Conservation (phyloP, 2,888 invertebrate species). For the Tanypteryx hageni region DNA sequence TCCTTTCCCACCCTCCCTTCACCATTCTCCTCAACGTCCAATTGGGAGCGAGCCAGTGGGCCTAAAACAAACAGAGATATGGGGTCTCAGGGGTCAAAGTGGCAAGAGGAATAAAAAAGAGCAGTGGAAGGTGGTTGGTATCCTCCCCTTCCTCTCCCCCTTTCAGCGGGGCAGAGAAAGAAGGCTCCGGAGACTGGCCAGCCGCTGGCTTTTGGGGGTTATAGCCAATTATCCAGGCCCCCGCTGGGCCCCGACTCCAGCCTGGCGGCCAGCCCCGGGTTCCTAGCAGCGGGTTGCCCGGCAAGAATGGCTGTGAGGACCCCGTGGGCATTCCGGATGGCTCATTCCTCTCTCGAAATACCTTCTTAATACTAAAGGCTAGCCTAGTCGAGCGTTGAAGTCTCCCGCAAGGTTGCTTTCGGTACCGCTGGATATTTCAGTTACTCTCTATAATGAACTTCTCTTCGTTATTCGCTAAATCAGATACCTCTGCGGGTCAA, state of each 20-base stretch:
- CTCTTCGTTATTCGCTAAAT: not conserved
- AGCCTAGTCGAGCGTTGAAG: slow-evolving; percentile 32
- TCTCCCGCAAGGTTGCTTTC: slow-evolving; percentile 31
- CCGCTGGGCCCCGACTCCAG: slow-evolving; percentile 68
- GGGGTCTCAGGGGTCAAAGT: slow-evolving; percentile 34
- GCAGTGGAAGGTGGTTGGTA: slow-evolving; percentile 32
- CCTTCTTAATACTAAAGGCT: slow-evolving; percentile 26
- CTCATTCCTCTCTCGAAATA: slow-evolving; percentile 28
- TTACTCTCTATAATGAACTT: slow-evolving; percentile 16
- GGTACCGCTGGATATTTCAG: slow-evolving; percentile 24
- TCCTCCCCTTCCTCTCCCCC: not conserved
- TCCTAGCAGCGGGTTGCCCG: slow-evolving; percentile 30
- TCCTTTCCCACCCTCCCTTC: not conserved
- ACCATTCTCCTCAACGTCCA: not conserved
- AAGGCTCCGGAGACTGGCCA: not conserved
- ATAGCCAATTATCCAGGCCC: slow-evolving; percentile 69
- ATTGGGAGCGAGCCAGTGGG: slow-evolving; percentile 21
- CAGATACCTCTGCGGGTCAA: not conserved
- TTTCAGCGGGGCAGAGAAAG: not conserved
- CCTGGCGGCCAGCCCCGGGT: slow-evolving; percentile 65
- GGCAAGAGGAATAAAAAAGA: slow-evolving; percentile 21
- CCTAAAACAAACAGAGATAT: slow-evolving; percentile 49
- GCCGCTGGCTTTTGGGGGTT: slow-evolving; percentile 20
- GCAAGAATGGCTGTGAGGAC: not conserved
- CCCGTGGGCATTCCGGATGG: slow-evolving; percentile 31